phyloP scores from a whole-genome alignment of 2,888 invertebrate species.

The Tiphia femorata region DNA sequence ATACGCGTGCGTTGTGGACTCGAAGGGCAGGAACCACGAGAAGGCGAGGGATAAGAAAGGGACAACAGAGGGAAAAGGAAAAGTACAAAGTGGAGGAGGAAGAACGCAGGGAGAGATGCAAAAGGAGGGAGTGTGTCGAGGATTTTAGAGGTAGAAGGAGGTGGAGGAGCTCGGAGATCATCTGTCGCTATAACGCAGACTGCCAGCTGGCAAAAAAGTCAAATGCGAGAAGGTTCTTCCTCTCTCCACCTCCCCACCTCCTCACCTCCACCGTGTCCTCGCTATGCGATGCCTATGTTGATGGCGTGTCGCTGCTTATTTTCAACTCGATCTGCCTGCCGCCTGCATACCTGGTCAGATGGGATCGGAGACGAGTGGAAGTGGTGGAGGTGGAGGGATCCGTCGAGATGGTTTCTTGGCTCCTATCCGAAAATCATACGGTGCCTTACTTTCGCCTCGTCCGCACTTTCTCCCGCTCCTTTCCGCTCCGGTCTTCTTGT shows the following conservation, averaged over 20 bases:
- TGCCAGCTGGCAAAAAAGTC: slow-evolving; percentile 68
- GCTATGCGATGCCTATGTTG: slow-evolving; percentile 65
- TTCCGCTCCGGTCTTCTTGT: slow-evolving; percentile 7
- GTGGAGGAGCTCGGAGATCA: slow-evolving; percentile 60
- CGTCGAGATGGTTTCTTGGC: slow-evolving; percentile 62
- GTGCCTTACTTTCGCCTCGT: slow-evolving; percentile 41
- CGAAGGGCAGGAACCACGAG: slow-evolving; percentile 13
- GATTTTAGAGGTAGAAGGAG: slow-evolving; percentile 22
- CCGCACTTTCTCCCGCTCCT: slow-evolving; percentile 15
- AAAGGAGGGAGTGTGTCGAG: slow-evolving; percentile 24
- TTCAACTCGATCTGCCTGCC: slow-evolving; percentile 63
- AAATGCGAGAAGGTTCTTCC: slow-evolving; percentile 61
- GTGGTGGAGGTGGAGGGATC: too few species aligned
- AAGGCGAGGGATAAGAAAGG: slow-evolving; percentile 38
- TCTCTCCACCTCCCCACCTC: too few species aligned
- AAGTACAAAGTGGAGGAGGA: slow-evolving; percentile 33
- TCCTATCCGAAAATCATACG: slow-evolving; percentile 62
- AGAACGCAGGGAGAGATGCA: slow-evolving; percentile 35
- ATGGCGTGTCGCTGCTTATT: slow-evolving; percentile 68
- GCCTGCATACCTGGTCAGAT: slow-evolving; percentile 66
- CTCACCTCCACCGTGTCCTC: too few species aligned
- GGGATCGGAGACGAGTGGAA: too few species aligned
- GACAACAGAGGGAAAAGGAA: slow-evolving; percentile 34
- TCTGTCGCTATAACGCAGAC: slow-evolving; percentile 66
- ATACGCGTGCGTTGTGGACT: slow-evolving; percentile 17